Evolutionary conservation across 2,113 vertebrate species (phyloP), one percentile per base, ranked within the genome.

Genomic region (Pao palembangensis): DNA sequence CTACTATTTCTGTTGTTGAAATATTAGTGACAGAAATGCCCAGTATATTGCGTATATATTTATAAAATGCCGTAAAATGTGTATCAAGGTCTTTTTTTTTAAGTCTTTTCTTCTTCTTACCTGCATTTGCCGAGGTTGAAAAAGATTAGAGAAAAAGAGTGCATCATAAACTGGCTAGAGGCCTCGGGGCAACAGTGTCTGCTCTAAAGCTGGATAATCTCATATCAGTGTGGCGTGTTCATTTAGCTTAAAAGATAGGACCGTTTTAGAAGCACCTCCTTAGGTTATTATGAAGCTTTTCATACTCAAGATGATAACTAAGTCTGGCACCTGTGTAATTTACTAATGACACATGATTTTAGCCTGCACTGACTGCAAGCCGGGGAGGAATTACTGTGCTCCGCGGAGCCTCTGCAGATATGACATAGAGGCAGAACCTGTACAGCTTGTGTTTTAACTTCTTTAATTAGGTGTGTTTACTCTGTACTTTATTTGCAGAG

Each of bases 171-270:
- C 91, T 90, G 90, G 91, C 91, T 88, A 88, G 90, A 92, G 91
- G 94, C 94, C 94, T 38, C 82, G 86, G 93, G 94, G 94, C 85
- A 87, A 72, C 91, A 91, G 92, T 87, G 92, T 91, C 89, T 93
- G 93, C 93, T 92, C 89, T 89, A 92, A 93, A 92, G 93, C 93
- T 76, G 93, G 93, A 93, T 97, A 95, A 98, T 97, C 94, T 93
- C 91, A 85, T 94, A 95, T 96, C 95, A 93, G 91, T 88, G 58
- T 92, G 91, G 90, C 91, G 91, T 94, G 92, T 92, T 91, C 90
- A 88, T 92, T 91, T 89, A 87, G 89, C 84, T 89, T 90, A 89
- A 86, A 84, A 89, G 87, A 91, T 89, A 89, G 89, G 78, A 77
- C 61, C 77, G 69, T 89, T 89, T 91, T 85, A 88, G 87, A 88